These are phyloP conservation scores for Dione juno DNA, from an alignment of 2,888 invertebrate genomes.

Conservation along the genomic window DNA sequence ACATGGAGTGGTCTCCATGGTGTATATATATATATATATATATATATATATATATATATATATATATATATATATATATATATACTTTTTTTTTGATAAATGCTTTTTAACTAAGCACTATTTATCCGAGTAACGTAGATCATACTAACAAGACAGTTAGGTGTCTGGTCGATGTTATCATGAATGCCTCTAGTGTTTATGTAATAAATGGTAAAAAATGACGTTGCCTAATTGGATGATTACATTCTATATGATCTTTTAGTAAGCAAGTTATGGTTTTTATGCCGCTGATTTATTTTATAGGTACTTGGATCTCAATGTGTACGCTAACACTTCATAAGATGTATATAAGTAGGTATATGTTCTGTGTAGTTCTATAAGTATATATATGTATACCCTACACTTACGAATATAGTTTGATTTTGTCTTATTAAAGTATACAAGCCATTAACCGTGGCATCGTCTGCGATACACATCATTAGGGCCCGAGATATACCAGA, in stretches of 20 bases:
- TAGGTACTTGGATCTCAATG: not conserved
- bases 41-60: too few species aligned
- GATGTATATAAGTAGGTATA: too few species aligned
- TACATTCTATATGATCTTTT: not conserved
- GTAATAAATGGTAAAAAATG: constrained; percentile 32
- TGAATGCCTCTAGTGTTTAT: constrained; percentile 45
- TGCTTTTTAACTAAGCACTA: constrained; percentile 12
- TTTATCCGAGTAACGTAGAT: constrained; percentile 33
- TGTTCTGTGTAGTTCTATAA: too few species aligned
- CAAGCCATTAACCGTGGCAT: too few species aligned
- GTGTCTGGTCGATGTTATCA: constrained; percentile 47
- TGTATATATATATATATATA: too few species aligned
- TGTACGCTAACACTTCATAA: not conserved
- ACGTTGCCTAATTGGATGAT: constrained; percentile 38
- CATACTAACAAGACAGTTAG: constrained; percentile 45
- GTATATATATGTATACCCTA: too few species aligned
- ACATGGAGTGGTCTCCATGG: too few species aligned
- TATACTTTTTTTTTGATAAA: constrained; percentile 1
- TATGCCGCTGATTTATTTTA: not conserved
- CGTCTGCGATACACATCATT: too few species aligned
- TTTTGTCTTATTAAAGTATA: too few species aligned
- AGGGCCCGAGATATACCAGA: too few species aligned
- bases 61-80: too few species aligned
- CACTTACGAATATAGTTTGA: too few species aligned
- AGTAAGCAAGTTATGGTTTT: not conserved